These are phyloP conservation scores for Amblyopsis hoosieri DNA, from an alignment of 2,797 vertebrate genomes.

Conservation along the genomic window DNA sequence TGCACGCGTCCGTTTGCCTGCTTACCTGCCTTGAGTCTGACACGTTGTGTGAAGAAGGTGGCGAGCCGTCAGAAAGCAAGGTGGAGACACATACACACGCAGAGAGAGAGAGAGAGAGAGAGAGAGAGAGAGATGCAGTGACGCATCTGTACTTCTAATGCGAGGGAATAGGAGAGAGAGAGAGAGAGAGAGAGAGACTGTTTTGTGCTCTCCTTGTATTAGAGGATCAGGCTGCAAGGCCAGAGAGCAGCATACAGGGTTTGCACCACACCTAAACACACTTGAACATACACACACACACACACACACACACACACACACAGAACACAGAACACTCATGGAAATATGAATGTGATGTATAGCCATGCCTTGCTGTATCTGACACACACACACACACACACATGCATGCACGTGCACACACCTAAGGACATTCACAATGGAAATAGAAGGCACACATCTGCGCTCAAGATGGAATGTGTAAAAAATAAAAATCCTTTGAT, in stretches of 20 bases:
- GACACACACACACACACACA: not conserved
- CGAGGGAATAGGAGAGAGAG: not conserved
- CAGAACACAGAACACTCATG: not conserved
- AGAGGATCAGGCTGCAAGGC: conserved; percentile 36
- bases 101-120: not conserved
- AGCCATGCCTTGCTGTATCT: no score
- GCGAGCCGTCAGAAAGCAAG: not conserved
- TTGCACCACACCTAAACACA: conserved; percentile 41
- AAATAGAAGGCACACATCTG: no score
- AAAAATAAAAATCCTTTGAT: no score
- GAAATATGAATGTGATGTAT: not conserved
- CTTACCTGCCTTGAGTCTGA: not conserved
- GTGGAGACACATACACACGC: no score
- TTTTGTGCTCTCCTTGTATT: conserved; percentile 43
- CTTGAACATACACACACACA: conserved; percentile 14
- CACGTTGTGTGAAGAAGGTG: not conserved
- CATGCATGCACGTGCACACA: not conserved
- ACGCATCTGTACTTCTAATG: not conserved
- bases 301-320: not conserved
- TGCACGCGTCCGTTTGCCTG: no score
- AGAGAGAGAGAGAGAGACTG: conserved; percentile 2
- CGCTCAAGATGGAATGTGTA: no score
- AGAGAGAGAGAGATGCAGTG: not conserved
- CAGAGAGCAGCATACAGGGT: conserved; percentile 15
- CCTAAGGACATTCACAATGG: no score